Conservation (phyloP, 2,113 vertebrate species). For the Elaphurus davidianus region DNA sequence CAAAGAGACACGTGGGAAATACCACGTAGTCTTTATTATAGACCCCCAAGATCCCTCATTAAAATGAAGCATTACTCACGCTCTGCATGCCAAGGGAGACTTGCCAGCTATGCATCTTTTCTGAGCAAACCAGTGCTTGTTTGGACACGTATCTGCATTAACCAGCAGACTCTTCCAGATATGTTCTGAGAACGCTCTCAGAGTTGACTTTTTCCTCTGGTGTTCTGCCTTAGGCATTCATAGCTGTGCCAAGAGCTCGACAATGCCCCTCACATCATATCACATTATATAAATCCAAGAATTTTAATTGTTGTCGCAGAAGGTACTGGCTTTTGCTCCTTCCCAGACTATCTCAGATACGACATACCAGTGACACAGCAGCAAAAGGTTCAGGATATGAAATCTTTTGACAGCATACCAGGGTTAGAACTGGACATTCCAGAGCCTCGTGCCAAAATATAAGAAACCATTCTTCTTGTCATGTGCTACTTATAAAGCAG, state of each 20-base stretch:
- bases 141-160: slow-evolving; percentile 59
- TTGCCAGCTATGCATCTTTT: slow-evolving; percentile 39
- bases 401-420: slow-evolving; percentile 31
- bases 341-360: background rate
- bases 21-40: slow-evolving; percentile 10
- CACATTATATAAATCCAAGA: slow-evolving; percentile 43
- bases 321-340: slow-evolving; percentile 3
- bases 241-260: slow-evolving; percentile 46
- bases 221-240: slow-evolving; percentile 45
- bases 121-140: slow-evolving; percentile 59
- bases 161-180: slow-evolving; percentile 50
- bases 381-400: background rate
- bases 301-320: slow-evolving; percentile 50
- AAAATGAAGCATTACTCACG: slow-evolving; percentile 50
- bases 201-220: slow-evolving; percentile 52
- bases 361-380: background rate
- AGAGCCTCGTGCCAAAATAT: slow-evolving; percentile 16
- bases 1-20: slow-evolving; percentile 48
- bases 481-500: background rate
- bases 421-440: slow-evolving; percentile 35
- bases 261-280: slow-evolving; percentile 6
- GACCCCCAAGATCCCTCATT: slow-evolving; percentile 62
- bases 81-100: slow-evolving; percentile 30
- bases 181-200: slow-evolving; percentile 39
- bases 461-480: slow-evolving; percentile 31